Base-by-base conservation (phyloP, 1,140 invertebrate species). In the Drosophila melanogaster region DNA sequence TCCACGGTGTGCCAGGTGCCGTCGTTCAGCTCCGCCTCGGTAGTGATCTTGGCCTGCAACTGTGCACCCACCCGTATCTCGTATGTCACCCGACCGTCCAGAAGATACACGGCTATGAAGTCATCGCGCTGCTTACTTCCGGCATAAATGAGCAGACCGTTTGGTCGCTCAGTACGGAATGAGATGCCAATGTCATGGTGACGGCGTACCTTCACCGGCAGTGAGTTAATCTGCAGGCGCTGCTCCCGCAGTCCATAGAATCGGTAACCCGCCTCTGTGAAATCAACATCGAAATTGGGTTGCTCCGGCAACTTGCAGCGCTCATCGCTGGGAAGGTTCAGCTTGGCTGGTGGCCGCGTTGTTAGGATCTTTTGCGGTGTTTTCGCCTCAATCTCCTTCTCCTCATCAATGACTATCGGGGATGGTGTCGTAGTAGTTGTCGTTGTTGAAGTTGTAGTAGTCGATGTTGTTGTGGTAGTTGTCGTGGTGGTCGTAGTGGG, bases 111-210 rank as follows among this genome's bases (percentile, higher is more conserved):
- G 7, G 96, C 95, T 3, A 98, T 94, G 84, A 96, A 96, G 87
- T 99, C 96, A 30, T 93, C 93, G 15, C 96, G 95, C 7, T 93
- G 92, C 47, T 92, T 91, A 65, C 96, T 95, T 0, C 95, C 92
- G 0, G 95, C 95, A 92, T 98, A 99, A 92, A 99, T 96, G 0
- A 95, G 90, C 2, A 99, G 93, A 43, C 98, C 98, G 78, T 97
- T 94, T 0, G 94, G 90, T 49, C 94, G 93, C 37, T 93, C 94
- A 0, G 98, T 98, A 76, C 96, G 96, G 91, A 99, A 95, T 19
- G 96, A 95, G 11, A 99, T 93, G 14, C 95, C 95, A 74, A 98
- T 95, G 50, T 96, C 95, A 81, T 95, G 96, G 10, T 94, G 93
- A 24, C 95, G 94, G 35, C 94, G 94, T 46, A 95, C 93, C 47